Evolutionary conservation across 2,797 vertebrate species (phyloP), one percentile per base, ranked within the genome.

Genomic region (Xenentodon cancila): DNA sequence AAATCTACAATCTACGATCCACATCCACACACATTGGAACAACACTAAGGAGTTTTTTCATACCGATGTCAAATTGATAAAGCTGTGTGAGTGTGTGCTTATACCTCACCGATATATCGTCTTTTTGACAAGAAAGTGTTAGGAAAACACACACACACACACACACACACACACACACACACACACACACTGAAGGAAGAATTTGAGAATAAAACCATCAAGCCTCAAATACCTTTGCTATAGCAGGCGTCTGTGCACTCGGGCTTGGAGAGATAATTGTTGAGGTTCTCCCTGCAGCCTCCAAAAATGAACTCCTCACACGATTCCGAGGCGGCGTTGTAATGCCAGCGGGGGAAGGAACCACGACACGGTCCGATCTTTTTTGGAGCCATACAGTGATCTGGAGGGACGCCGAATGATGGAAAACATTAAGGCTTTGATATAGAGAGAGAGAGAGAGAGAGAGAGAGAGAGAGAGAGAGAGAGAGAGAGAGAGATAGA

Each of bases 301-400:
- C 93, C 94, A 19, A 86, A 94, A 0, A 0, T 21, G 64, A 94
- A 94, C 49, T 46, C 0, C 76, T 96, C 92, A 54, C 97, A 99
- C 32, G 89, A 71, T 74, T 93, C 84, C 0, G 92, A 90, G 6
- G 57, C 89, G 0, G 91, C 92, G 11, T 96, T 95, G 64, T 96
- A 98, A 79, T 95, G 96, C 96, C 96, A 99, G 58, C 97, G 96
- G 1, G 90, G 93, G 71, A 96, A 99, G 42, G 95, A 75, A 0
- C 96, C 95, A 0, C 97, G 95, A 57, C 98, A 99, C 5, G 95
- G 95, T 1, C 97, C 97, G 1, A 92, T 37, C 79, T 98, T 99
- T 80, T 64, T 93, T 1, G 95, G 93, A 53, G 82, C 88, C 69
- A 97, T 93, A 71, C 98, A 99, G 67, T 97, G 93, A 56, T 98